Base-by-base conservation (phyloP, 1,140 invertebrate genomes). In the Ceratitis capitata region DNA sequence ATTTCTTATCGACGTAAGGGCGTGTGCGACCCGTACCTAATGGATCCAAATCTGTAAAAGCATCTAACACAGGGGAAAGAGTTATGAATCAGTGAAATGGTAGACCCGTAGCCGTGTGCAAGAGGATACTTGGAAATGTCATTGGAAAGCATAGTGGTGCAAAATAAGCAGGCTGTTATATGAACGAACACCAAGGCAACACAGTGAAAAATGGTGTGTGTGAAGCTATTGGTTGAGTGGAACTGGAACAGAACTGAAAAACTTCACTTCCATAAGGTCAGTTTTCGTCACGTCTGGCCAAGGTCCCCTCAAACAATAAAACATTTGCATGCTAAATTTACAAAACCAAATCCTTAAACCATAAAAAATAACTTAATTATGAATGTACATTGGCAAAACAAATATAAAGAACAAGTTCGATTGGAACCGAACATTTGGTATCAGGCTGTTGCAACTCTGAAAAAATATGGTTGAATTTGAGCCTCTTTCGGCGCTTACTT, bases 1-100 rank as follows among this genome's bases (percentile, higher is more conserved):
- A 96, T 94, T 98, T 98, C 93, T 97, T 97, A 94, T 98, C 97
- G 88, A 98, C 94, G 93, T 97, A 98, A 64, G 97, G 97, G 92
- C 96, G 96, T 92, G 95, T 97, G 91, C 96, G 94, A 88, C 97
- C 97, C 87, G 96, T 97, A 89, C 97, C 97, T 89, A 98, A 92
- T 84, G 97, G 97, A 94, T 98, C 97, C 92, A 98, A 93, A 92
- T 98, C 97, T 49, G 96, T 97, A 93, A 98, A 98, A 87, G 98
- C 96, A 93, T 97, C 97, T 92, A 95, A 91, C 69, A 87, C 93
- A 92, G 85, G 86, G 83, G 35, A 82, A 47, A 82, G 47, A 86
- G 61, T 83, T 42, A 85, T 74, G 86, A 86, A 29, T 85, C 85
- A 86, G 82, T 86, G 82, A 86, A 53, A 78, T 39, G 84, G n/a